These are phyloP conservation scores for Panopea generosa DNA, from an alignment of 2,888 invertebrate species.

Conservation along the genomic window DNA sequence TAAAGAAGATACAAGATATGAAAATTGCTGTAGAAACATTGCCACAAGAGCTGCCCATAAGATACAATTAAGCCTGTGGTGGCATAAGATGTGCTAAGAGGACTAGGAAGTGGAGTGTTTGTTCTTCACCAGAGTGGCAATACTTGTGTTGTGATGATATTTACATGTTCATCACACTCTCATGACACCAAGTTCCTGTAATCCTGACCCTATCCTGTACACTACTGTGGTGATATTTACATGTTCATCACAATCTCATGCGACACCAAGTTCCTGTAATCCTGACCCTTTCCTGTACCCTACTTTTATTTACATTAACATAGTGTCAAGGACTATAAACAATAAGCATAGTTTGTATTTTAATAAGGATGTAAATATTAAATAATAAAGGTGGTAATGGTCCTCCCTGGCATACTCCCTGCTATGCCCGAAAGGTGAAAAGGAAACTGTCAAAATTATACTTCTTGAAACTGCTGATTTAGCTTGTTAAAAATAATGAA, in stretches of 20 bases:
- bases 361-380: too few relatives aligned
- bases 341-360: too few relatives aligned
- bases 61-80: slow-evolving; percentile 4
- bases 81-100: slow-evolving; percentile 16
- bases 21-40: slow-evolving; percentile 28
- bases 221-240: slow-evolving; percentile 21
- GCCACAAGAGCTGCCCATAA: slow-evolving; percentile 15
- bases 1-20: slow-evolving; percentile 5
- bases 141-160: slow-evolving; percentile 25
- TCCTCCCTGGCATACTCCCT: too few relatives aligned
- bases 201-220: slow-evolving; percentile 13
- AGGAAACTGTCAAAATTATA: too few relatives aligned
- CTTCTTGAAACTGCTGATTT: too few relatives aligned
- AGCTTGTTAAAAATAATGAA: too few relatives aligned
- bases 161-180: slow-evolving; percentile 19
- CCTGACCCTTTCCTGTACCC: slow-evolving; percentile 1
- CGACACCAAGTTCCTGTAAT: slow-evolving; percentile 37
- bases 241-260: slow-evolving; percentile 18
- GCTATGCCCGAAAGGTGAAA: too few relatives aligned
- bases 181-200: slow-evolving; percentile 30
- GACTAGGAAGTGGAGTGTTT: slow-evolving; percentile 33
- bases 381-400: too few relatives aligned
- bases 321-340: too few relatives aligned
- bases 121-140: slow-evolving; percentile 28
- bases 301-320: slow-evolving; percentile 4